Conservation (phyloP, 2,113 vertebrate species). For the Notiomystis cincta region DNA sequence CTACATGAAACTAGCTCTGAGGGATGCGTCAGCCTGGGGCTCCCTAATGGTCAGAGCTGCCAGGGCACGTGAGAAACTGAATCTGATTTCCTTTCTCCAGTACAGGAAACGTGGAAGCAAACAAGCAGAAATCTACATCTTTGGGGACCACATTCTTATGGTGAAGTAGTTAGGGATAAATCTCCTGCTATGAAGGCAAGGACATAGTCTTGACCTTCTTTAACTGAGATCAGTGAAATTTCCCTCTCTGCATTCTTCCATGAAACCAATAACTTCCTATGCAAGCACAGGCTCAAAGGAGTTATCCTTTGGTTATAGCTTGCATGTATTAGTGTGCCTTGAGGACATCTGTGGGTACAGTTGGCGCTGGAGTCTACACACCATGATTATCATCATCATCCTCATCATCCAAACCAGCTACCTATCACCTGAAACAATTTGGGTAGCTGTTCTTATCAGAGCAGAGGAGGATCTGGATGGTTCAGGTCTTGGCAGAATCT, state of each 20-base stretch:
- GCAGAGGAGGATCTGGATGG: background rate
- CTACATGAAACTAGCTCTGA: background rate
- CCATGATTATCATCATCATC: background rate
- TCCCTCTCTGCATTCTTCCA: background rate
- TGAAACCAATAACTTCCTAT: background rate
- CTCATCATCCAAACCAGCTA: background rate
- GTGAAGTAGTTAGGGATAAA: background rate
- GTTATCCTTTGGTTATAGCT: background rate
- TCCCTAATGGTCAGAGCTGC: background rate
- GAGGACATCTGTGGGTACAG: background rate
- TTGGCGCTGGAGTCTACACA: background rate
- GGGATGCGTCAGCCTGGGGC: accelerated
- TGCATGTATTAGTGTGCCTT: background rate
- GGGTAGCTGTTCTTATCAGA: background rate
- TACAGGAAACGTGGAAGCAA: background rate
- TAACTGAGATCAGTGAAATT: background rate
- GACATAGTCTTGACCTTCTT: background rate
- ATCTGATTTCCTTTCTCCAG: background rate
- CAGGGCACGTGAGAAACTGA: background rate
- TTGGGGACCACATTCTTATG: background rate
- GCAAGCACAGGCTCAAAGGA: background rate
- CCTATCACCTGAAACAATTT: background rate
- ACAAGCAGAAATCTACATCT: background rate
- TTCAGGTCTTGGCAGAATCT: background rate
- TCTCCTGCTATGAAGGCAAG: background rate